These are phyloP conservation scores for Trichopria drosophilae DNA, from an alignment of 2,888 invertebrate genomes.

Conservation along the genomic window DNA sequence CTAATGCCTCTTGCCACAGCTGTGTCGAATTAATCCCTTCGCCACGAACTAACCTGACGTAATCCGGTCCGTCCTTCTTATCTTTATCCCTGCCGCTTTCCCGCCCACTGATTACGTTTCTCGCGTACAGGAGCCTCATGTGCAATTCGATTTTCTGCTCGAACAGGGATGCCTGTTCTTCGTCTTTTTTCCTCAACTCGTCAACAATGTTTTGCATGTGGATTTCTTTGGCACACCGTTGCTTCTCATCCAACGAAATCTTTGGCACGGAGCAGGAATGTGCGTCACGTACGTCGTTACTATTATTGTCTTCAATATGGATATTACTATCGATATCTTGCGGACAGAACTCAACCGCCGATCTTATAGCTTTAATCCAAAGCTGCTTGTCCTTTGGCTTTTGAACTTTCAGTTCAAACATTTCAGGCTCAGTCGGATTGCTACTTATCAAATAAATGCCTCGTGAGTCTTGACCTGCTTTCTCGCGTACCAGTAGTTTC, in stretches of 20 bases:
- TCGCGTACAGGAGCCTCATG: constrained; percentile 74
- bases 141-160: constrained; percentile 89
- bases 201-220: constrained; percentile 80
- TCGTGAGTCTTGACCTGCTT: constrained; percentile 86
- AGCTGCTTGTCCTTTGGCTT: constrained; percentile 85
- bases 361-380: constrained; percentile 88
- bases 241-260: constrained; percentile 73
- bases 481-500: constrained; percentile 89
- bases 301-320: constrained; percentile 44
- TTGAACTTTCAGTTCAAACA: constrained; percentile 90
- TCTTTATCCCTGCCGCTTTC: constrained; percentile 48
- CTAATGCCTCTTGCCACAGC: constrained; percentile 77
- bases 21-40: constrained; percentile 77
- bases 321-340: constrained; percentile 76
- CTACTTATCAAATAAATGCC: constrained; percentile 93
- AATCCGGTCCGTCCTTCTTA: constrained; percentile 63
- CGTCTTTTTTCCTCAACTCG: constrained; percentile 83
- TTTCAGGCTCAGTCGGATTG: constrained; percentile 89
- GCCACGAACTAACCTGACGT: constrained; percentile 72
- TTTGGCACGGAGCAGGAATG: constrained; percentile 50
- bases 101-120: constrained; percentile 58
- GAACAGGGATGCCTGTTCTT: constrained; percentile 80
- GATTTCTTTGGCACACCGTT: constrained; percentile 74
- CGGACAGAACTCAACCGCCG: constrained; percentile 83
- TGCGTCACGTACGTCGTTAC: constrained; percentile 45